Evolutionary conservation across 2,888 invertebrate genomes (phyloP).

Genomic region (Iselma pallidipennis): DNA sequence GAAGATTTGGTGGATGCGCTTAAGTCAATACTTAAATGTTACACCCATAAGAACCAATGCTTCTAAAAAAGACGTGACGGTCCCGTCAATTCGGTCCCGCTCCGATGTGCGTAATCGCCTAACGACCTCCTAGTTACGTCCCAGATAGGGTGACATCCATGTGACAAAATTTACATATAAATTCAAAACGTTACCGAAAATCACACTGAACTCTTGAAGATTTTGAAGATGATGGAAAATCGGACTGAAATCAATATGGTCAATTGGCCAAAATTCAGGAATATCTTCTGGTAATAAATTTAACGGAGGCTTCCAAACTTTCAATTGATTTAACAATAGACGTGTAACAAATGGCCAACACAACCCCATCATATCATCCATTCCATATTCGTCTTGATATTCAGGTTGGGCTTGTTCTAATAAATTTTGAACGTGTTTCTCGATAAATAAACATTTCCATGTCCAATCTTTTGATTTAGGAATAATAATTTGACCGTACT

Average conservation of each 20-base stretch:
- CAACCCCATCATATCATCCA: slow-evolving; percentile 45
- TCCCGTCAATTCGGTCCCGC: no score
- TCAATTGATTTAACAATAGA: slow-evolving; percentile 60
- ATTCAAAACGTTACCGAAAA: slow-evolving; percentile 46
- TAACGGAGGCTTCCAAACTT: slow-evolving; percentile 60
- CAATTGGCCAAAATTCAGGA: slow-evolving; percentile 52
- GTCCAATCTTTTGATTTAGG: slow-evolving; percentile 44
- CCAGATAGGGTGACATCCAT: no score
- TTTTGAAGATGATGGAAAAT: slow-evolving; percentile 60
- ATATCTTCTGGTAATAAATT: slow-evolving; percentile 52
- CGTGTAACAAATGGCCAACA: slow-evolving; percentile 59
- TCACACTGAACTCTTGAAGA: slow-evolving; percentile 59
- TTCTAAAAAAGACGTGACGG: no score
- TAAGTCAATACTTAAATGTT: no score
- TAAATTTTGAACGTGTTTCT: slow-evolving; percentile 48
- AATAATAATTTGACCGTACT: slow-evolving; percentile 42
- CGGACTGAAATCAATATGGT: slow-evolving; percentile 64
- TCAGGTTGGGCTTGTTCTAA: slow-evolving; percentile 53
- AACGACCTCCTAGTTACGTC: no score
- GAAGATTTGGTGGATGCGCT: no score
- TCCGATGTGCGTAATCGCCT: no score
- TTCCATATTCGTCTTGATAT: slow-evolving; percentile 49
- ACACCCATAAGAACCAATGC: no score
- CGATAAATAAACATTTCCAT: slow-evolving; percentile 54
- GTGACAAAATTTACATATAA: slow-evolving; percentile 2